Evolutionary conservation across 2,888 invertebrate genomes (phyloP).

Genomic region (Calameuta idolon): DNA sequence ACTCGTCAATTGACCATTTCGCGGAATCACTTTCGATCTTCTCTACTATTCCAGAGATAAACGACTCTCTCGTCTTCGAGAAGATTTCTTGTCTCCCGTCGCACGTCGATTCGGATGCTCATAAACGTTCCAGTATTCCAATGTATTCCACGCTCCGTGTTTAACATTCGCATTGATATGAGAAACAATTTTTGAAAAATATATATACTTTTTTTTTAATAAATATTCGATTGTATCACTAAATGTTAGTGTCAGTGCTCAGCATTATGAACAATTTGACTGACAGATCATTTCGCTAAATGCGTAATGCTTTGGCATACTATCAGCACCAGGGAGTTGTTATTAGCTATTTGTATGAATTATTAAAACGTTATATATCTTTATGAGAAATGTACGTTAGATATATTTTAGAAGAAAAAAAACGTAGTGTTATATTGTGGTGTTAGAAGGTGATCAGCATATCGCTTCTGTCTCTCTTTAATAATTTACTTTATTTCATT

Average conservation of each 20-base stretch:
- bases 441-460: not conserved
- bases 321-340: not conserved
- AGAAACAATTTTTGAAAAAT: not conserved
- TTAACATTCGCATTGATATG: not conserved
- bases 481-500: not conserved
- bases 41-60: not conserved
- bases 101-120: not conserved
- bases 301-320: not conserved
- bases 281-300: not conserved
- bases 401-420: not conserved
- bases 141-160: not conserved
- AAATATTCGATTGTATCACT: not conserved
- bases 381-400: not conserved
- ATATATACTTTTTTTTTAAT: not conserved
- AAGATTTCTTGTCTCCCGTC: not conserved
- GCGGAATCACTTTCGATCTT: not conserved
- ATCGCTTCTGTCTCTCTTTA: not conserved
- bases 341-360: not conserved
- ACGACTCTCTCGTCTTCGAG: not conserved
- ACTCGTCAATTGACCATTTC: not conserved
- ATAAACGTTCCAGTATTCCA: not conserved
- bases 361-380: not conserved
- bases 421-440: not conserved
- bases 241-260: not conserved
- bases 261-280: not conserved